A percentile compares a stretch with the other conserved stretches of the same genome.
These are phyloP conservation scores for Ancistrus triradiatus DNA, from an alignment of 2,113 vertebrate species.

Conservation along the genomic window DNA sequence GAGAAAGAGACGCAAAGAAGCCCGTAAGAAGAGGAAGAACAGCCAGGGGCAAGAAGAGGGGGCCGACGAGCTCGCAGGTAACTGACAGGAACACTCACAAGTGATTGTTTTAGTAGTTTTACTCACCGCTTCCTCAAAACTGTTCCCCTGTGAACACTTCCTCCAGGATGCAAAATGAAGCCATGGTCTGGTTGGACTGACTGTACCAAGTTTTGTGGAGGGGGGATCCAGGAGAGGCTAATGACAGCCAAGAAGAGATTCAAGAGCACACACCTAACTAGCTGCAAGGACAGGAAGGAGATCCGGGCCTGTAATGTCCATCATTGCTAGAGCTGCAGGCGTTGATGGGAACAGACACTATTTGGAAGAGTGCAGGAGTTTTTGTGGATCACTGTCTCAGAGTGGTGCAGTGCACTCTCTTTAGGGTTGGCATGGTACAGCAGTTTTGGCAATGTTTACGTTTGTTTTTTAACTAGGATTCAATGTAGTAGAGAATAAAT, in stretches of 20 bases:
- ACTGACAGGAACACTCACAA: not conserved
- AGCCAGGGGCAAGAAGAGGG: slow-evolving; percentile 75
- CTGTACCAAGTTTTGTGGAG: slow-evolving; percentile 87
- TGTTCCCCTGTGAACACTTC: slow-evolving; percentile 7
- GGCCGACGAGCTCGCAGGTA: slow-evolving; percentile 82
- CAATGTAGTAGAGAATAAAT: too few species aligned
- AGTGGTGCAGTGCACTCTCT: slow-evolving; percentile 60
- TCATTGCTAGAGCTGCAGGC: slow-evolving; percentile 78
- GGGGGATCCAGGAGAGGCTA: slow-evolving; percentile 93
- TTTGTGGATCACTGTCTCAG: not conserved
- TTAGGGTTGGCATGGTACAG: slow-evolving; percentile 65
- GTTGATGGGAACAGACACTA: not conserved
- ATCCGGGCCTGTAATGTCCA: slow-evolving; percentile 95
- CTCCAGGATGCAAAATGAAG: slow-evolving; percentile 89
- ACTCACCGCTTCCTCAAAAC: too few species aligned
- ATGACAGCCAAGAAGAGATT: slow-evolving; percentile 95
- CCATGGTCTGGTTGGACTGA: slow-evolving; percentile 95
- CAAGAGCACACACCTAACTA: slow-evolving; percentile 86
- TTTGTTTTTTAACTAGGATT: too few species aligned
- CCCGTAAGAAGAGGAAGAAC: slow-evolving; percentile 82
- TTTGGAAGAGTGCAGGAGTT: not conserved
- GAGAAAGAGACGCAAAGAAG: slow-evolving; percentile 86
- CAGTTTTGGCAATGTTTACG: slow-evolving; percentile 61
- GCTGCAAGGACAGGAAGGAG: slow-evolving; percentile 98
- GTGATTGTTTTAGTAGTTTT: too few species aligned